Evolutionary conservation across 2,113 vertebrate species (phyloP).

Genomic region (Rostratula benghalensis): DNA sequence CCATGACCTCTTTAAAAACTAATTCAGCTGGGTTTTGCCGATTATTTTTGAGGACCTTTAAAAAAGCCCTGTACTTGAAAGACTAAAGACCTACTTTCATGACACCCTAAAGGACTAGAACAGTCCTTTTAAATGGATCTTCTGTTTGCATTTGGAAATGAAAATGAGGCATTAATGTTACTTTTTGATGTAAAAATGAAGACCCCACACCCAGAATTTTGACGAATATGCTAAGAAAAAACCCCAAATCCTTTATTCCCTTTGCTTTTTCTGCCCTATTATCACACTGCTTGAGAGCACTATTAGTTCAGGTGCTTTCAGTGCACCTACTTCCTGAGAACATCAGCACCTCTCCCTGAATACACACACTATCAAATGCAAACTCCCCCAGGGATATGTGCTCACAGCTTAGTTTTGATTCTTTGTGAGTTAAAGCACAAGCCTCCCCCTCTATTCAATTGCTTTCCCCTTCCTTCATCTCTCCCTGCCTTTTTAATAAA

Average conservation of each 20-base stretch:
- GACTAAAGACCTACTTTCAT: constrained; percentile 3
- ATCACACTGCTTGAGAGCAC: not conserved
- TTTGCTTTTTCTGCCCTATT: constrained; percentile 5
- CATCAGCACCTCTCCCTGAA: not conserved
- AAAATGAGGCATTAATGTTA: not conserved
- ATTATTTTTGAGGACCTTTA: not conserved
- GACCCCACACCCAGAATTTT: not conserved
- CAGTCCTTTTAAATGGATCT: not conserved
- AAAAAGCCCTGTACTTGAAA: constrained; percentile 9
- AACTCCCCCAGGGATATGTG: not conserved
- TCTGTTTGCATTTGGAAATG: not conserved
- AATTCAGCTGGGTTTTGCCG: not conserved
- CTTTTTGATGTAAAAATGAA: not conserved
- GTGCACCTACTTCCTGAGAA: not conserved
- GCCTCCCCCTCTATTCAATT: not conserved
- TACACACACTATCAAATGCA: not conserved
- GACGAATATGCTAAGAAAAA: not conserved
- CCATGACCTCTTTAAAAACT: not conserved
- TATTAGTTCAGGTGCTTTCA: constrained; percentile 37
- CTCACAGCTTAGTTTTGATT: constrained; percentile 19
- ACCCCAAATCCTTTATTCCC: not conserved
- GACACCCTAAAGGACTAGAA: not conserved
- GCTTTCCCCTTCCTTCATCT: not conserved
- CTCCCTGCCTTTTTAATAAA: constrained; percentile 36
- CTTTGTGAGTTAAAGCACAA: constrained; percentile 28